These are phyloP conservation scores for Perccottus glenii DNA, from an alignment of 2,113 vertebrate genomes.

Conservation along the genomic window DNA sequence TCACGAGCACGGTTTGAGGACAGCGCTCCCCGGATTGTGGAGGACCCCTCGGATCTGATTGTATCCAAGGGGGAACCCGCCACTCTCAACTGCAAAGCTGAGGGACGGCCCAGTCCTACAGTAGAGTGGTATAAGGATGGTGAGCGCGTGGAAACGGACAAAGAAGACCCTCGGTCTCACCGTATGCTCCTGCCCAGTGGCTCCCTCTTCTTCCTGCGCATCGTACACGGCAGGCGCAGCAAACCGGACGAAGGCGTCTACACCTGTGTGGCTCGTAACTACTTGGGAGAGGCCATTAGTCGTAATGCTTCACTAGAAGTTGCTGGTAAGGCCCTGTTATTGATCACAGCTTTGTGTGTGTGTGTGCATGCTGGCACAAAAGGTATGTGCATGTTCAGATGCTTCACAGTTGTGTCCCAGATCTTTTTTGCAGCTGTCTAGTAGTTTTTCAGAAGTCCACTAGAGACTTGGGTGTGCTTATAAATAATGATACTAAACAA, in stretches of 20 bases:
- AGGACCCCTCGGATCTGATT: conserved; percentile 77
- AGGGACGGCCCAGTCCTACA: conserved; percentile 71
- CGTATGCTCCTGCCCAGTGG: conserved; percentile 98
- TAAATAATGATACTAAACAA: conserved; percentile 44
- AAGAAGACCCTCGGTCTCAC: conserved; percentile 93
- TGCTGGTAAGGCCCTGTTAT: conserved; percentile 85
- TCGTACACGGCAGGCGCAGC: conserved; percentile 93
- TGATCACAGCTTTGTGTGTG: conserved; percentile 12
- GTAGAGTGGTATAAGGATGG: conserved; percentile 96
- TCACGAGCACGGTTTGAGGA: conserved; percentile 83
- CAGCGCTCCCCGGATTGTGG: conserved; percentile 82
- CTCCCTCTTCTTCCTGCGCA: conserved; percentile 95
- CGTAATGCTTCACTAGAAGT: conserved; percentile 95
- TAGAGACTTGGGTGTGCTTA: conserved; percentile 32
- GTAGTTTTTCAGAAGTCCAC: conserved; percentile 29
- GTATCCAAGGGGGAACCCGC: conserved; percentile 82
- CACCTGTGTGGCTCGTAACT: conserved; percentile 93
- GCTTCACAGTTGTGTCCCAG: conserved; percentile 38
- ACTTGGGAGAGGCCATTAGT: conserved; percentile 93
- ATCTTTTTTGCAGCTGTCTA: conserved; percentile 35
- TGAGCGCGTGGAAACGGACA: conserved; percentile 93
- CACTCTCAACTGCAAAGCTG: conserved; percentile 81
- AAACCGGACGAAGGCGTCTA: conserved; percentile 95
- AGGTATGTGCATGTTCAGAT: conserved; percentile 8
- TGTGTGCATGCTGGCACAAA: conserved; percentile 1